Base-by-base conservation (phyloP, 2,797 vertebrate species). In the Amphiprion clarkii region DNA sequence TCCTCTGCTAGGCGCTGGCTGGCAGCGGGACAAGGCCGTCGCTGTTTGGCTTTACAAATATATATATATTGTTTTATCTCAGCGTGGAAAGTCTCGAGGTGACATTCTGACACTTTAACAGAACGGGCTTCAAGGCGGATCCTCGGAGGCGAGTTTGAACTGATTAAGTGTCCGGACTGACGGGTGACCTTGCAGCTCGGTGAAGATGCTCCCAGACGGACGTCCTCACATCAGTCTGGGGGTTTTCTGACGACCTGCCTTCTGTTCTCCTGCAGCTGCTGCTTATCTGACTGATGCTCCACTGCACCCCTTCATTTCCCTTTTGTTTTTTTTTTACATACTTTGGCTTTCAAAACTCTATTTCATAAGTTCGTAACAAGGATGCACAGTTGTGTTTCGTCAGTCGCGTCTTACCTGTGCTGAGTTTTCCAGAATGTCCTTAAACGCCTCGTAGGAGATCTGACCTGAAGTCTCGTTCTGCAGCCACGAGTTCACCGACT, bases 351-450 rank as follows among this genome's bases (percentile, higher is more conserved):
- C 13, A 70, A 63, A 70, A 46, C 6, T 57, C 21, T 49, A 27
- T 27, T 27, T 46, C 36, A 36, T 8, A 36, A 36, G 33, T 36
- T 36, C 17, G 5, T 2, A 59, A 53, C 6, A 72, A n/a, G 4
- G 42, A 40, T 39, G 16, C 6, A 6, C 16, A 52, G 12, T 51
- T 0, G 23, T 16, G 3, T 9, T 19, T 19, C 25, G 4, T 19
- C 36, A 55, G 5, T 19, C 36, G 55, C 92, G 42, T 74, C 86
- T 88, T 79, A 99, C 98, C 89, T 96, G 91, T 58, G 71, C 82
- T 5, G 92, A 91, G 83, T 91, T 96, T 74, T 96, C 95, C 91
- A 97, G 71, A 0, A 91, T 90, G 17, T 93, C 82, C 84, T 90
- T 91, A 66, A 98, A 90, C 11, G 82, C 71, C 0, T 81, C 71